Conservation (phyloP, 1,140 invertebrate species). For the Drosophila bocki region DNA sequence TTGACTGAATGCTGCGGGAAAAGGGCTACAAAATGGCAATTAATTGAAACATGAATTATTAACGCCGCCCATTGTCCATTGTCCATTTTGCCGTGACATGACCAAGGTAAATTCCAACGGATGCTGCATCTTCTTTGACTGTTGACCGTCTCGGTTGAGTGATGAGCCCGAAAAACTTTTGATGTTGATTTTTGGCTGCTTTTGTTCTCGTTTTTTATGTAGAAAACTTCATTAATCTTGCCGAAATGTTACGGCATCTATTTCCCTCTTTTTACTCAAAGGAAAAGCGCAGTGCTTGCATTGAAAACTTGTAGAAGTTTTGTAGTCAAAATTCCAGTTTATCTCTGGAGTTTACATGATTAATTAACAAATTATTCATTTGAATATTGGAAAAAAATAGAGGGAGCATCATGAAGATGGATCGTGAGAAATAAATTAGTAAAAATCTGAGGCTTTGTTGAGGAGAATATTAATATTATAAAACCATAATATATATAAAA, state of each 20-base stretch:
- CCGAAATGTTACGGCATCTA: constrained; percentile 49
- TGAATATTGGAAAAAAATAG: constrained; percentile 14
- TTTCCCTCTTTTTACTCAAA: neutral
- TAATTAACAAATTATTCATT: constrained; percentile 80
- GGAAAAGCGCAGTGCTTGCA: constrained; percentile 60
- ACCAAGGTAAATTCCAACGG: constrained; percentile 73
- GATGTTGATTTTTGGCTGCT: constrained; percentile 56
- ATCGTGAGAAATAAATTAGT: constrained; percentile 69
- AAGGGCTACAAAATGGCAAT: constrained; percentile 81
- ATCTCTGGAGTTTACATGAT: constrained; percentile 61
- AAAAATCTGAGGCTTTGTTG: neutral
- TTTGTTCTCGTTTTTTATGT: constrained; percentile 65
- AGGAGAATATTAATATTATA: neutral
- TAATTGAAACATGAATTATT: constrained; percentile 85
- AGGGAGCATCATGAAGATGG: neutral
- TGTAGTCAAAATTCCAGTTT: constrained; percentile 57
- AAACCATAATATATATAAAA: neutral
- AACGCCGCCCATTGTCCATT: constrained; percentile 77
- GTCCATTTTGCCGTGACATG: constrained; percentile 65
- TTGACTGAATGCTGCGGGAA: constrained; percentile 59
- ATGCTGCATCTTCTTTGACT: constrained; percentile 52
- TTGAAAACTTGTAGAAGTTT: constrained; percentile 36
- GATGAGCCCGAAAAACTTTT: constrained; percentile 50
- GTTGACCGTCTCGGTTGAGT: constrained; percentile 32
- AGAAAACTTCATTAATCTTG: constrained; percentile 77